phyloP scores from a whole-genome alignment of 2,797 vertebrate genomes.

The Simalia tracyae region DNA sequence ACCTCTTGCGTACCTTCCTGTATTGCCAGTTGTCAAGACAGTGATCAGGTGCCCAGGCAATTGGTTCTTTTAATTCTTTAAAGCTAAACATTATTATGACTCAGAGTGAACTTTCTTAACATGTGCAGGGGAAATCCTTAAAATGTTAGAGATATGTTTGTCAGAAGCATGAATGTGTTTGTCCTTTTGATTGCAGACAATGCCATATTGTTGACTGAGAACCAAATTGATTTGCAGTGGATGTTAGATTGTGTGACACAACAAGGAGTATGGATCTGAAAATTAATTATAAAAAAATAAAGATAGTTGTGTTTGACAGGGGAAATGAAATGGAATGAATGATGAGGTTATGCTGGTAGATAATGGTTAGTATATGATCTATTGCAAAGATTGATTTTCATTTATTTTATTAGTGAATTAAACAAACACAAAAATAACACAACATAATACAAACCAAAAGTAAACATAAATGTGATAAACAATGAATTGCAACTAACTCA shows the following conservation, averaged over 20 bases:
- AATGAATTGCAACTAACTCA: not conserved
- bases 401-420: not conserved
- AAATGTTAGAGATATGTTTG: not conserved
- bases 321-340: not conserved
- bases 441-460: not conserved
- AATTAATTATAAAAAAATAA: not conserved
- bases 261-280: not conserved
- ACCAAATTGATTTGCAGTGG: not conserved
- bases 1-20: too few species aligned
- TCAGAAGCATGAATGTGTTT: not conserved
- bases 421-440: not conserved
- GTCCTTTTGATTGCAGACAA: not conserved
- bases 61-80: too few species aligned
- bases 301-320: not conserved
- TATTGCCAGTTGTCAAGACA: too few species aligned
- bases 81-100: too few species aligned
- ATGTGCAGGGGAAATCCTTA: not conserved
- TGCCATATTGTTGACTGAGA: not conserved
- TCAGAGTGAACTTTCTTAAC: too few species aligned
- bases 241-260: not conserved
- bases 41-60: too few species aligned
- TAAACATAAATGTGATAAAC: not conserved
- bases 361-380: not conserved
- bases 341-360: not conserved
- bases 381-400: not conserved